A percentile compares a stretch with the other conserved stretches of the same genome.
Conservation (phyloP, 2,113 vertebrate genomes). For the Columbina picui region DNA sequence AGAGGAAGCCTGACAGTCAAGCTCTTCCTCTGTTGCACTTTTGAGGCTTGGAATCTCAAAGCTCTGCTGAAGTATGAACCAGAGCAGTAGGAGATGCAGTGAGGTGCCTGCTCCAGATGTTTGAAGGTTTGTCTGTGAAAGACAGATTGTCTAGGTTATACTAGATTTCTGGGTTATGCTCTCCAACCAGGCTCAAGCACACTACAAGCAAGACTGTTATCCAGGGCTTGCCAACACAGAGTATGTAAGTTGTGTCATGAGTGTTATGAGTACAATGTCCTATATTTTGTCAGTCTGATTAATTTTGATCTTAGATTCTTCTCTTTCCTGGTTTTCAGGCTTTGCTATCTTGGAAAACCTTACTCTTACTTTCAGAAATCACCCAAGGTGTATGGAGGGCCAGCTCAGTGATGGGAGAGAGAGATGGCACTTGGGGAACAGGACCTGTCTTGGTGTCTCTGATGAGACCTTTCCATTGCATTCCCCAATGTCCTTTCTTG, state of each 20-base stretch:
- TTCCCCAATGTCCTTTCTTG: background rate
- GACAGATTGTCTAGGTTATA: background rate
- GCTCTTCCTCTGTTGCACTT: background rate
- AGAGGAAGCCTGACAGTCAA: background rate
- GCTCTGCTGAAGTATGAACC: background rate
- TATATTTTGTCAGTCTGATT: background rate
- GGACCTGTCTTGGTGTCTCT: background rate
- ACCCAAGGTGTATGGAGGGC: background rate
- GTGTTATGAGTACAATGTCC: background rate
- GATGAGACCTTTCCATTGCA: background rate
- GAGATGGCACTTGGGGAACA: background rate
- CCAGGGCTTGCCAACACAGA: background rate
- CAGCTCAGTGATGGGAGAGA: background rate
- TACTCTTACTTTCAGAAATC: background rate
- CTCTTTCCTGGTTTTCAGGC: background rate
- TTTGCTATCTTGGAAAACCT: background rate
- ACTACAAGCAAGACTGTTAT: background rate
- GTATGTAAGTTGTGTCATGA: background rate
- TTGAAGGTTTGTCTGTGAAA: background rate
- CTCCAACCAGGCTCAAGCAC: fast-evolving
- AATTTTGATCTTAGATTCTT: background rate
- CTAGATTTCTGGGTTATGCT: background rate
- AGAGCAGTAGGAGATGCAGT: background rate
- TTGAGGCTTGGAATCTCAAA: background rate
- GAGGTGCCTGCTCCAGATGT: background rate